A percentile compares a stretch with the other conserved stretches of the same genome.
Conservation (phyloP, 2,797 vertebrate species). For the Crenuchus spilurus region DNA sequence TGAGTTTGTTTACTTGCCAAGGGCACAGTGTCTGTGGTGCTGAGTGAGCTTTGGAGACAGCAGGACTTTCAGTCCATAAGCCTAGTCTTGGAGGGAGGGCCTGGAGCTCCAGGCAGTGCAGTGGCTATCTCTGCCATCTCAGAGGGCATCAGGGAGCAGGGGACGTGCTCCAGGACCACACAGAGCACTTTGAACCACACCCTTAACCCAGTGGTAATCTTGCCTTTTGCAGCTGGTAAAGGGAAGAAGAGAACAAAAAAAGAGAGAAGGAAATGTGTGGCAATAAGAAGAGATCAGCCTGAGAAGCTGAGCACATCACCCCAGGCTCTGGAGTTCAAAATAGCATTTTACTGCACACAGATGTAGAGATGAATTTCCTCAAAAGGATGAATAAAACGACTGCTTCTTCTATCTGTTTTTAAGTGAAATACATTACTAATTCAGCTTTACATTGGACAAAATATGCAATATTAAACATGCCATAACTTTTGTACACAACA, state of each 20-base stretch:
- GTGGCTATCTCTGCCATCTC: constrained; percentile 29
- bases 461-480: no score
- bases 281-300: constrained; percentile 22
- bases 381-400: no score
- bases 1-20: constrained; percentile 48
- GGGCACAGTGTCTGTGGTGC: constrained; percentile 26
- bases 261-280: constrained; percentile 5
- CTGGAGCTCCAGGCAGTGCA: constrained; percentile 4
- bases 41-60: constrained; percentile 22
- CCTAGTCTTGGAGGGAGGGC: constrained; percentile 19
- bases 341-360: background rate
- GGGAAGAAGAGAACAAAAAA: constrained; percentile 21
- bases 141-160: constrained; percentile 16
- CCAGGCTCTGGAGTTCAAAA: background rate
- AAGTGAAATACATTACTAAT: no score
- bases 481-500: no score
- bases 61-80: constrained; percentile 40
- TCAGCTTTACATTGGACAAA: no score
- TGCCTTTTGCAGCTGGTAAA: constrained; percentile 26
- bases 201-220: constrained; percentile 30
- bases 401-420: no score
- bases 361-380: no score
- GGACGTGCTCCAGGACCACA: constrained; percentile 42
- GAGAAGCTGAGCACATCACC: background rate
- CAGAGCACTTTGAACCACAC: constrained; percentile 39